Evolutionary conservation across 1,140 invertebrate species (phyloP).

Genomic region (Lepidurus packardi): DNA sequence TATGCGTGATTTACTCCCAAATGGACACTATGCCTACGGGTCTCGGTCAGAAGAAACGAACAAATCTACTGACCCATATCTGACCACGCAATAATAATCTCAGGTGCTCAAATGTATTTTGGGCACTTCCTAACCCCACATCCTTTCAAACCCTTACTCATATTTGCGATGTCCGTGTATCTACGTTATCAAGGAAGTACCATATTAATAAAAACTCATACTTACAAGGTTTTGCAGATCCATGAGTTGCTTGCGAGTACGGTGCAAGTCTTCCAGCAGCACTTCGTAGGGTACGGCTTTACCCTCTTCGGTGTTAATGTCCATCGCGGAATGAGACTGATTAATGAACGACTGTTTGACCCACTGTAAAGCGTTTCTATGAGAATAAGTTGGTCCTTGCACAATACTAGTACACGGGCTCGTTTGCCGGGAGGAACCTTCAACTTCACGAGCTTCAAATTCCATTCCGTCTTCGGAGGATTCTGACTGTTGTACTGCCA

Average conservation of each 20-base stretch:
- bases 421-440: constrained; percentile 39
- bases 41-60: not conserved
- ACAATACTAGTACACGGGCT: constrained; percentile 38
- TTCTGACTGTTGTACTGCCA: not conserved
- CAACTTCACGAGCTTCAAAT: constrained; percentile 37
- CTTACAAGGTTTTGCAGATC: constrained; percentile 45
- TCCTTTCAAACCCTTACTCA: not conserved
- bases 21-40: not conserved
- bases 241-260: constrained; percentile 42
- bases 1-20: too few species aligned
- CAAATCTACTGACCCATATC: constrained; percentile 19
- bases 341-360: not conserved
- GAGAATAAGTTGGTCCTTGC: constrained; percentile 35
- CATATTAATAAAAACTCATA: not conserved
- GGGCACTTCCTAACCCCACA: not conserved
- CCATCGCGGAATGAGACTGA: not conserved
- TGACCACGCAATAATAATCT: not conserved
- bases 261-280: constrained; percentile 39
- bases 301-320: constrained; percentile 16
- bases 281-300: constrained; percentile 35
- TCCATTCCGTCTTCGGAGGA: not conserved
- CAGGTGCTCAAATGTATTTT: not conserved
- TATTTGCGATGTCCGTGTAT: too few species aligned
- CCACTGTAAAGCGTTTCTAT: constrained; percentile 36
- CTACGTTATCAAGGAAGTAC: not conserved